Conservation (phyloP, 2,797 vertebrate genomes). For the Sylvia borin region DNA sequence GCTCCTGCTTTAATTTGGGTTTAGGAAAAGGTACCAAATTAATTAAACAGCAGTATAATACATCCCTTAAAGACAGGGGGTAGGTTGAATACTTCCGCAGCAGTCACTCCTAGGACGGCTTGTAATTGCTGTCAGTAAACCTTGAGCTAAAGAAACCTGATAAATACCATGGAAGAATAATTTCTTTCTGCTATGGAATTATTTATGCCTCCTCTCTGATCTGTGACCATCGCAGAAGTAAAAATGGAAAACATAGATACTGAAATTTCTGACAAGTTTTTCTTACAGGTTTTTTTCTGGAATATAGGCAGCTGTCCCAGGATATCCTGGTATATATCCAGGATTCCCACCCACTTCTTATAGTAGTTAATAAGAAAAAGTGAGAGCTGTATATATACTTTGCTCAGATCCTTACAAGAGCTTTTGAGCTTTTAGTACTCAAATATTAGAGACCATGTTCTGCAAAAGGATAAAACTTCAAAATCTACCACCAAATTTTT, state of each 20-base stretch:
- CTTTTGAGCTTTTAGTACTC: not conserved
- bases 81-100: not conserved
- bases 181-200: not conserved
- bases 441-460: not conserved
- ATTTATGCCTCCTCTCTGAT: not conserved
- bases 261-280: not conserved
- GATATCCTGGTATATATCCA: not conserved
- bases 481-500: conserved; percentile 10
- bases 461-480: not conserved
- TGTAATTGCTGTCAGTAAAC: not conserved
- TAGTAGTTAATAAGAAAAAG: not conserved
- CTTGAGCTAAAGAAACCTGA: not conserved
- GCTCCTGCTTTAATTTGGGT: not conserved
- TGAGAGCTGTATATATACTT: not conserved
- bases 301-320: not conserved
- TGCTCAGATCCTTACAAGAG: not conserved
- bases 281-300: not conserved
- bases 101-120: not conserved
- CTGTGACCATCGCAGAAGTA: not conserved
- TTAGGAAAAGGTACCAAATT: not conserved
- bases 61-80: not conserved
- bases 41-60: not conserved
- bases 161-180: not conserved
- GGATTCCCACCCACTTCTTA: not conserved
- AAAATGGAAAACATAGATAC: not conserved